Evolutionary conservation across 37 sponge, comb jelly and placozoan genomes (phyloP).

Genomic region (Tethya wilhelma): DNA sequence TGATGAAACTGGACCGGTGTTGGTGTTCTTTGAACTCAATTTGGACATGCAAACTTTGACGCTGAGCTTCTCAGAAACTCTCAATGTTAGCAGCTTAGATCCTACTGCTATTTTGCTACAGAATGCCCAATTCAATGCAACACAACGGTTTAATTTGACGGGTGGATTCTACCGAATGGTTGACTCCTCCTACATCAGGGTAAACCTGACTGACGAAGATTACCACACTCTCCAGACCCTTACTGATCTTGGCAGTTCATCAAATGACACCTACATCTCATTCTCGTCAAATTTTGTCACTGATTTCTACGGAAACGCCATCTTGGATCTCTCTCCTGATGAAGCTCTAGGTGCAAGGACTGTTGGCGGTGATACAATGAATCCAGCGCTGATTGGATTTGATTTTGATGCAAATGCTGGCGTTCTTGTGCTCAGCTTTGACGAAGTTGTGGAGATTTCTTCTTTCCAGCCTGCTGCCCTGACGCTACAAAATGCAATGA

Average conservation of each 20-base stretch:
- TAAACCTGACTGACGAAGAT: conserved; percentile 65
- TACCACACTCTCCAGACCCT: conserved; percentile 44
- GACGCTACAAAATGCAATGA: conserved; percentile 62
- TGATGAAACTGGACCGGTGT: conserved; percentile 55
- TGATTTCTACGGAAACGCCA: conserved; percentile 57
- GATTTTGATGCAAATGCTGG: conserved; percentile 75
- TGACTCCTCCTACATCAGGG: conserved; percentile 38
- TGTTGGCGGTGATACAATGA: conserved; percentile 61
- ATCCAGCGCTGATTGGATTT: conserved; percentile 62
- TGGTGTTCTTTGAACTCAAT: conserved; percentile 59
- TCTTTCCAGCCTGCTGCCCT: conserved; percentile 53
- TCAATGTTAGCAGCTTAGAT: conserved; percentile 44
- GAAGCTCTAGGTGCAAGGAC: conserved; percentile 40
- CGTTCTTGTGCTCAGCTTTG: conserved; percentile 59
- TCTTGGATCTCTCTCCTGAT: conserved; percentile 29
- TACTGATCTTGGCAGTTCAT: conserved; percentile 41
- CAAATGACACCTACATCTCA: conserved; percentile 66
- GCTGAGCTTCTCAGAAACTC: conserved; percentile 75
- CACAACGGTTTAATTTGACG: conserved; percentile 54
- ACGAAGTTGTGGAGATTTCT: conserved; percentile 71
- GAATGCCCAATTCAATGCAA: conserved; percentile 38
- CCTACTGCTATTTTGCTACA: conserved; percentile 62
- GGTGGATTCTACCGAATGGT: conserved; percentile 44
- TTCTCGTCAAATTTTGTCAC: conserved; percentile 22
- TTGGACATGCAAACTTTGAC: conserved; percentile 36